phyloP scores from a whole-genome alignment of 2,888 invertebrate species.

The Torymus tubicola region DNA sequence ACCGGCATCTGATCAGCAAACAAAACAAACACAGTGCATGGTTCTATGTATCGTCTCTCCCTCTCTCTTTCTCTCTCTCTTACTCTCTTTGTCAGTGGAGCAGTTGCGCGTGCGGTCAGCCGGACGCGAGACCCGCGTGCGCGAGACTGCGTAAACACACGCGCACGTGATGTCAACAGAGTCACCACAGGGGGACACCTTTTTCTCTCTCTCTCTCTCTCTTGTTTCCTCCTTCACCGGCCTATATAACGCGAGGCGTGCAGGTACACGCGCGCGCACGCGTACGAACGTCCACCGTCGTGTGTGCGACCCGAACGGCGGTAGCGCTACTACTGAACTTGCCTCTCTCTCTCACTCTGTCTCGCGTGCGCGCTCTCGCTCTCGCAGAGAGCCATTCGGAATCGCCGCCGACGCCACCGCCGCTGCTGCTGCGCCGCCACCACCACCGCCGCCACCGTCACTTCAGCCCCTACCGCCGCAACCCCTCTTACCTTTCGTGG shows the following conservation, averaged over 20 bases:
- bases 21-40: too few relatives aligned
- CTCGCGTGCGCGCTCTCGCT: conserved; percentile 1
- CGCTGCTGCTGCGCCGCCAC: conserved; percentile 9
- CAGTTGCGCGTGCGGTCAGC: conserved; percentile 63
- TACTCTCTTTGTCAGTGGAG: conserved; percentile 59
- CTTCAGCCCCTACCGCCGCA: conserved; percentile 62
- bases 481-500: conserved; percentile 15
- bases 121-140: conserved; percentile 38
- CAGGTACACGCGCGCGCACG: conserved; percentile 24
- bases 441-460: conserved; percentile 19
- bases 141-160: neutral
- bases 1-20: too few relatives aligned
- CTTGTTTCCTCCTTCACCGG: too few relatives aligned
- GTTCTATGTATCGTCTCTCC: neutral
- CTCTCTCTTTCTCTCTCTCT: conserved; percentile 1
- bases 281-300: conserved; percentile 31
- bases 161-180: neutral
- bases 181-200: too few relatives aligned
- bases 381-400: conserved; percentile 18
- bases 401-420: conserved; percentile 13
- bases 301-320: conserved; percentile 68
- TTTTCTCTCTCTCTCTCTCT: too few relatives aligned
- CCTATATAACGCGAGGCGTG: too few relatives aligned
- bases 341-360: conserved; percentile 24
- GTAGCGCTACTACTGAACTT: conserved; percentile 73